These are phyloP conservation scores for Virgularia gustaviana DNA, from an alignment of 92 coral and sea anemone species.

Conservation along the genomic window DNA sequence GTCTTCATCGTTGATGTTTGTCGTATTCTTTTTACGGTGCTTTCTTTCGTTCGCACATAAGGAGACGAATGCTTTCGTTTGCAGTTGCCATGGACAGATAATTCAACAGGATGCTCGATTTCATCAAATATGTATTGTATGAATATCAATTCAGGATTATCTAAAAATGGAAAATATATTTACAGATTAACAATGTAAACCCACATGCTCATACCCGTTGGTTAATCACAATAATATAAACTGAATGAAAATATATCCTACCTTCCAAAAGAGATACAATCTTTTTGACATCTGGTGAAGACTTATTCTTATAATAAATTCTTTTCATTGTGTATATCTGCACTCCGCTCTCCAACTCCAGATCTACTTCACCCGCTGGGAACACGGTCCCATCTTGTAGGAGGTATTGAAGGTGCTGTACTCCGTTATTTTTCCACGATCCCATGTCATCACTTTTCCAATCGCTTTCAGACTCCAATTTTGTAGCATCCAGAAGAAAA, in stretches of 20 bases:
- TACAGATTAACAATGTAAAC: too few relatives aligned
- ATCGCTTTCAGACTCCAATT: not conserved
- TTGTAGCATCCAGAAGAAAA: not conserved
- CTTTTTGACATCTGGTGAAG: not conserved
- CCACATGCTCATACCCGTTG: too few relatives aligned
- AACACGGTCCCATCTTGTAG: not conserved
- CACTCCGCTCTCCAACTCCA: not conserved
- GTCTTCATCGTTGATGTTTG: slow-evolving; percentile 10
- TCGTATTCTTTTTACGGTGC: slow-evolving; percentile 23
- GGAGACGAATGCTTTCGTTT: not conserved
- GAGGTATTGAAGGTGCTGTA: not conserved
- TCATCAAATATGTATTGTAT: slow-evolving; percentile 10
- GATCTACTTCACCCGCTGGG: not conserved
- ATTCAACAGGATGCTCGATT: not conserved
- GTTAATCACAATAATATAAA: too few relatives aligned
- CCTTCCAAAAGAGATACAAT: not conserved
- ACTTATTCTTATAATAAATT: not conserved
- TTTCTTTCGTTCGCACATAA: slow-evolving; percentile 25
- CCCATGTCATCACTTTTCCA: slow-evolving; percentile 25
- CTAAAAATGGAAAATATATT: not conserved
- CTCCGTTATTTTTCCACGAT: slow-evolving; percentile 29
- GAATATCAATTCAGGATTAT: not conserved
- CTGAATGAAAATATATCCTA: not conserved
- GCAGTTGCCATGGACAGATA: not conserved
- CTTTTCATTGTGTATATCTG: not conserved